Percentiles rank a stretch among this genome's conserved stretches.
These are phyloP conservation scores for Nasalis larvatus DNA, from an alignment of 2,113 vertebrate species.

Conservation along the genomic window DNA sequence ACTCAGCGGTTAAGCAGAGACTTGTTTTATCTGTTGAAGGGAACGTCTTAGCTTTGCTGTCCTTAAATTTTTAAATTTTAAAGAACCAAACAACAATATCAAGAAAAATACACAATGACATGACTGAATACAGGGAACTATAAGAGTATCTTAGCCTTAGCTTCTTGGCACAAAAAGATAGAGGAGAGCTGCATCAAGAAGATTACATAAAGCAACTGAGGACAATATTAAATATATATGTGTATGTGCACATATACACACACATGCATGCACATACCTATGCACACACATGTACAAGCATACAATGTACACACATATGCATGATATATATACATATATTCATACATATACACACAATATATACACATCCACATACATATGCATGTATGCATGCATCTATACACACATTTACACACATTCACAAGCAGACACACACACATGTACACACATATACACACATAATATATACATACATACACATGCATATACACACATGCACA, in stretches of 20 bases:
- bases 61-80: neutral
- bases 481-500: neutral
- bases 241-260: neutral
- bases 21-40: neutral
- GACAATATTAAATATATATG: neutral
- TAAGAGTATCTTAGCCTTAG: accelerated
- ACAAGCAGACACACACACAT: neutral
- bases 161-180: neutral
- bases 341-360: accelerated
- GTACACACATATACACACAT: neutral
- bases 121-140: neutral
- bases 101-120: neutral
- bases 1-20: neutral
- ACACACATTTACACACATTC: neutral
- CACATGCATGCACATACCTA: neutral
- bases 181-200: neutral
- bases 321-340: neutral
- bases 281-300: accelerated
- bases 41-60: neutral
- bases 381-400: neutral
- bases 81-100: neutral
- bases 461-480: neutral
- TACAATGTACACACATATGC: neutral
- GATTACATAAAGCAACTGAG: neutral
- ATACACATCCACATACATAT: neutral